phyloP scores from a whole-genome alignment of 1,140 invertebrate species.

The Bombus polaris region DNA sequence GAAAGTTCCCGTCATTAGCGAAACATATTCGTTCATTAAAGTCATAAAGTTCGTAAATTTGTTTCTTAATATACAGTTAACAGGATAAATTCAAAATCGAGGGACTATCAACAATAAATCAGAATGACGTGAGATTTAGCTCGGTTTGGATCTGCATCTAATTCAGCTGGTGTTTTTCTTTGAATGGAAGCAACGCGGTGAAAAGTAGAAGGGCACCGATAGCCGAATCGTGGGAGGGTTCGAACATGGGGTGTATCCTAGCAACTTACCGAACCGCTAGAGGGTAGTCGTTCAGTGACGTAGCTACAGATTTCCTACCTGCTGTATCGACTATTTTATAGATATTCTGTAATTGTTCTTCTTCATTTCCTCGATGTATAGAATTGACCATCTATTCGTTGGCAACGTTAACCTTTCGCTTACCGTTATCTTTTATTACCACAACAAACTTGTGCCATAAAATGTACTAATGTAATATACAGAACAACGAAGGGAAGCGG shows the following conservation, averaged over 20 bases:
- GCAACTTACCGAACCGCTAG: slow-evolving; percentile 74
- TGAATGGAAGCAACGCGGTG: slow-evolving; percentile 10
- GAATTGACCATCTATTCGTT: background rate
- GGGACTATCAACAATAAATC: background rate
- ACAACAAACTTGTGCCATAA: background rate
- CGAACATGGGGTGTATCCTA: slow-evolving; percentile 76
- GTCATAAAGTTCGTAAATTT: too few relatives aligned
- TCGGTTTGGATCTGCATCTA: slow-evolving; percentile 25
- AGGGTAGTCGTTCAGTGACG: slow-evolving; percentile 71
- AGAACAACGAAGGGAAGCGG: slow-evolving; percentile 27
- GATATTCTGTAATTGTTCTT: background rate
- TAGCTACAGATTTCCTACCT: slow-evolving; percentile 57
- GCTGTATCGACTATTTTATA: slow-evolving; percentile 26
- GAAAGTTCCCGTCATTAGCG: rapidly evolving
- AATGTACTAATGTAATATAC: background rate
- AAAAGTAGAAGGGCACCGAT: slow-evolving; percentile 49
- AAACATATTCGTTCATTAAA: background rate
- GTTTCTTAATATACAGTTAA: background rate
- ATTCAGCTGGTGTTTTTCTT: slow-evolving; percentile 45
- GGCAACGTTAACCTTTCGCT: background rate
- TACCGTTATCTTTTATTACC: background rate
- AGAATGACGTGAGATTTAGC: slow-evolving; percentile 26
- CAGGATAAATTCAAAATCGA: background rate
- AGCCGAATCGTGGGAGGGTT: slow-evolving; percentile 56
- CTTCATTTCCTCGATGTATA: background rate